Evolutionary conservation across 2,888 invertebrate species (phyloP).

Genomic region (Zhengitettix transpicula): DNA sequence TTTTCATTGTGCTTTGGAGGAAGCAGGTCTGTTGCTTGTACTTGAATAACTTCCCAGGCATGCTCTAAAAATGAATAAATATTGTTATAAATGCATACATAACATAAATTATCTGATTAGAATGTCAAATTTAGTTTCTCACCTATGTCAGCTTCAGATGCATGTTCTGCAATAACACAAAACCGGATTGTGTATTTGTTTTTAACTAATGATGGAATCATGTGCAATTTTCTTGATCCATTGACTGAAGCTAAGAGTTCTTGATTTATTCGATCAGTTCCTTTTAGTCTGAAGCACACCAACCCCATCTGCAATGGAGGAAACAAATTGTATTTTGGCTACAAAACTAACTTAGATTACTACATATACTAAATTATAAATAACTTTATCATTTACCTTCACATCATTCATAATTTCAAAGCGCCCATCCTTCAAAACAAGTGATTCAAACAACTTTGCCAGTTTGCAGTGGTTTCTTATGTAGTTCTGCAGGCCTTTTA

Average conservation of each 20-base stretch:
- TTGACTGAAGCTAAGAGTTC: constrained; percentile 62
- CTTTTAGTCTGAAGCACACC: constrained; percentile 60
- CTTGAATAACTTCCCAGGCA: constrained; percentile 43
- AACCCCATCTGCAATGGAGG: constrained; percentile 36
- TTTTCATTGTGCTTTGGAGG: neutral
- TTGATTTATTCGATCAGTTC: constrained; percentile 55
- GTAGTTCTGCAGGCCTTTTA: constrained; percentile 63
- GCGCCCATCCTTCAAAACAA: constrained; percentile 47
- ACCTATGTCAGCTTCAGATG: constrained; percentile 52
- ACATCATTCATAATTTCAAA: constrained; percentile 69
- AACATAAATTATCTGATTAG: neutral
- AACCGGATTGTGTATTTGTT: constrained; percentile 62
- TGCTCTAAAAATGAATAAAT: constrained; percentile 25
- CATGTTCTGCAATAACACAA: constrained; percentile 64
- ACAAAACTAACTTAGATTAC: neutral
- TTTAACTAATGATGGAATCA: constrained; percentile 67
- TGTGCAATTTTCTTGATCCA: constrained; percentile 66
- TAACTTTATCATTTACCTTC: constrained; percentile 17
- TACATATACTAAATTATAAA: neutral
- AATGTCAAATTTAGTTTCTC: constrained; percentile 8
- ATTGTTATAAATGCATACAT: no score
- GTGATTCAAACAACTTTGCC: constrained; percentile 55
- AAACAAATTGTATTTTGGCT: neutral
- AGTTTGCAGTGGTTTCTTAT: constrained; percentile 66
- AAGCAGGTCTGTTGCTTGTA: constrained; percentile 29